Evolutionary conservation across 2,888 invertebrate genomes (phyloP).

Genomic region (Epinotia brunnichana): DNA sequence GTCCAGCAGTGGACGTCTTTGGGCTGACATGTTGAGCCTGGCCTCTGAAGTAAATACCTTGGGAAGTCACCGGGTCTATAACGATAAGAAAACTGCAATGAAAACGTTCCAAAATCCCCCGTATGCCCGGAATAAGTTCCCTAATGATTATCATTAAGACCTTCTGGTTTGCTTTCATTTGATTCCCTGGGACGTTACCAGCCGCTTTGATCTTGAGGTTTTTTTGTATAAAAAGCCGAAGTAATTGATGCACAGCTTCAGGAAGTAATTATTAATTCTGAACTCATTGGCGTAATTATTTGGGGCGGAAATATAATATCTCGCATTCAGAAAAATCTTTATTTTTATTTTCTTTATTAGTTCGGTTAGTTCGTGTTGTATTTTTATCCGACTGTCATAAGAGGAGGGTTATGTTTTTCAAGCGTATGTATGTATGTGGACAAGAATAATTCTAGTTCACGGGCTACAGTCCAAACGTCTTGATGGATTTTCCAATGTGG

Average conservation of each 20-base stretch:
- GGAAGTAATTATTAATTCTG: constrained; percentile 24
- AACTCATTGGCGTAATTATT: constrained; percentile 18
- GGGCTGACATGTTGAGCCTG: too few relatives aligned
- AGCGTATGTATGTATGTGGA: background rate
- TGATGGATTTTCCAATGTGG: too few relatives aligned
- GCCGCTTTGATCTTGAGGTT: constrained; percentile 15
- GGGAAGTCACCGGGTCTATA: background rate
- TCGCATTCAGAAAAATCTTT: background rate
- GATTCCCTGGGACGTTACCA: constrained; percentile 20
- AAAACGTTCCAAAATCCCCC: constrained; percentile 11
- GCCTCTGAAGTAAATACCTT: too few relatives aligned
- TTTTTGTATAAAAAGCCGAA: constrained; percentile 9
- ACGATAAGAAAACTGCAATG: background rate
- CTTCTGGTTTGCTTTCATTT: constrained; percentile 35
- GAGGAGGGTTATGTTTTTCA: too few relatives aligned
- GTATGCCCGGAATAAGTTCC: constrained; percentile 11
- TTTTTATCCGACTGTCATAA: background rate
- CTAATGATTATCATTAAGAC: constrained; percentile 38
- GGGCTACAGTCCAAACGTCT: too few relatives aligned
- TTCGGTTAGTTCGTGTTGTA: background rate
- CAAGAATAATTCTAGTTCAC: background rate
- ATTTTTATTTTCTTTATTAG: too few relatives aligned
- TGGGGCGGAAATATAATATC: background rate
- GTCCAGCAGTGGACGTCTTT: too few relatives aligned
- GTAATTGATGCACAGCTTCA: constrained; percentile 14